Conservation (phyloP, 2,113 vertebrate species). For the Aptenodytes patagonicus region DNA sequence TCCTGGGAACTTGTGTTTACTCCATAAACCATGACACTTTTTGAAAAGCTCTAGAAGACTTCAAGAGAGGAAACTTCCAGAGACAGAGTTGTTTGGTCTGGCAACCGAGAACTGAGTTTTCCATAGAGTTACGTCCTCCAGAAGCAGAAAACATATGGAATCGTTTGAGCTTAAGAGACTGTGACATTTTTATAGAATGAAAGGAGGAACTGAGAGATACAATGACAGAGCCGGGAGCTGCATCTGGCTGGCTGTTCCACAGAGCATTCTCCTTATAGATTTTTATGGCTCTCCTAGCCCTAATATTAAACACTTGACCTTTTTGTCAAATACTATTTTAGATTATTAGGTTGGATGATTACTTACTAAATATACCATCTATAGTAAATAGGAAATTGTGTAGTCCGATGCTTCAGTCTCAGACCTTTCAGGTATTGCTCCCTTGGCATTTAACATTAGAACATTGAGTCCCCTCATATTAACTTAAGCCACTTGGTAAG, state of each 20-base stretch:
- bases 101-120: not conserved
- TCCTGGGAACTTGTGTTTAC: not conserved
- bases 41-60: not conserved
- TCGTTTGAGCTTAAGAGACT: constrained; percentile 35
- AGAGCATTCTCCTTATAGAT: constrained; percentile 52
- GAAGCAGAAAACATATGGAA: constrained; percentile 41
- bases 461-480: not conserved
- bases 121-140: not conserved
- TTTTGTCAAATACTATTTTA: constrained; percentile 72
- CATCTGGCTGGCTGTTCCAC: constrained; percentile 58
- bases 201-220: constrained; percentile 18
- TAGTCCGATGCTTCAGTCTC: constrained; percentile 37
- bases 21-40: not conserved
- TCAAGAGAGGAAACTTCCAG: not conserved
- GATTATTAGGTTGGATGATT: constrained; percentile 71
- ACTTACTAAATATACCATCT: constrained; percentile 74
- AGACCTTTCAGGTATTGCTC: constrained; percentile 61
- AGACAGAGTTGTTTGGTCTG: not conserved
- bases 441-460: constrained; percentile 57
- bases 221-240: not conserved
- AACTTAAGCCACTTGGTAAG: constrained; percentile 40
- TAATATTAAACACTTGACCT: constrained; percentile 75
- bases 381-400: constrained; percentile 71
- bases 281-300: constrained; percentile 60
- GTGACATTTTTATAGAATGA: constrained; percentile 57